Percentiles rank a stretch among this genome's conserved stretches.
phyloP scores from a whole-genome alignment of 2,113 vertebrate species.

The Zosterops lateralis region DNA sequence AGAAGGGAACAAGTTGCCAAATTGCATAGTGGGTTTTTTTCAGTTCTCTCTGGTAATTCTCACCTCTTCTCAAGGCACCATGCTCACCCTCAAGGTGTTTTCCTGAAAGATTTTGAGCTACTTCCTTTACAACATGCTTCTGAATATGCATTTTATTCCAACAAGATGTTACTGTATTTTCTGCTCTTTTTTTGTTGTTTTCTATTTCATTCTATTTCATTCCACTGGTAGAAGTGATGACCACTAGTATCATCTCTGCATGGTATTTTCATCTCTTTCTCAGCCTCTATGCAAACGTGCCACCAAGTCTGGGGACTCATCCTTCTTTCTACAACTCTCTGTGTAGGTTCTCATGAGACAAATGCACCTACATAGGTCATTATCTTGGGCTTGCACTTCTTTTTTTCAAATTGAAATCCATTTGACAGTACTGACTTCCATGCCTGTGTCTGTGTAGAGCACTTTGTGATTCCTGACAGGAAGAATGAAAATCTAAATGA shows the following conservation, averaged over 20 bases:
- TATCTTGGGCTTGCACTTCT: neutral
- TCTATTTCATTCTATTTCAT: neutral
- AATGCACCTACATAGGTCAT: neutral
- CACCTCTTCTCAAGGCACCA: too few species aligned
- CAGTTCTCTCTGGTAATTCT: too few species aligned
- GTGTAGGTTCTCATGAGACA: neutral
- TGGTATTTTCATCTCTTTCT: neutral
- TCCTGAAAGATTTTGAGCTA: neutral
- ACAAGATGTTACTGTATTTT: neutral
- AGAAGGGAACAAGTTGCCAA: fast-evolving
- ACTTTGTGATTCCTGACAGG: neutral
- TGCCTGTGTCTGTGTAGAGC: neutral
- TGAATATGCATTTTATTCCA: neutral
- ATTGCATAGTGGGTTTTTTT: neutral
- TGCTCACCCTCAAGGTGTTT: neutral
- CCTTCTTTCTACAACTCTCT: neutral
- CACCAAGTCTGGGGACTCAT: neutral
- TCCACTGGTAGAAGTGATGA: neutral
- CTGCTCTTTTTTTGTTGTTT: neutral
- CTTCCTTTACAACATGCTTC: neutral
- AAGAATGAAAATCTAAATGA: neutral
- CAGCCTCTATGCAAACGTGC: neutral
- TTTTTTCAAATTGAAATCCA: neutral
- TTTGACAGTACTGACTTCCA: neutral
- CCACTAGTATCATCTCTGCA: neutral